Evolutionary conservation across 2,797 vertebrate species (phyloP).

Genomic region (Thamnophis elegans): DNA sequence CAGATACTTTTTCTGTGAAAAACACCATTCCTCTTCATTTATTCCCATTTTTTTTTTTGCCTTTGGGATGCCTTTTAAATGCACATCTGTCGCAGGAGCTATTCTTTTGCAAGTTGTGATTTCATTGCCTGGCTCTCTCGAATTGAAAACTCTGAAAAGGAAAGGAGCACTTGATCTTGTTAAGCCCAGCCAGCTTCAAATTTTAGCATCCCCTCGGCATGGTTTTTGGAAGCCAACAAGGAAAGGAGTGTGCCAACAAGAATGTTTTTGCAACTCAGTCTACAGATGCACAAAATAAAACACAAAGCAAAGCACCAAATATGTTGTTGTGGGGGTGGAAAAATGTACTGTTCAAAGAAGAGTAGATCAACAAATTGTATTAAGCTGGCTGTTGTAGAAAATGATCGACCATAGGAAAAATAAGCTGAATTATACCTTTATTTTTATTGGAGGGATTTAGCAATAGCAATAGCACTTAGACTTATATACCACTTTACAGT

Average conservation of each 20-base stretch:
- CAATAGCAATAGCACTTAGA: too few species aligned
- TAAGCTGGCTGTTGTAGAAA: background rate
- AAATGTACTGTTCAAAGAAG: background rate
- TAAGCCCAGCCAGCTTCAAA: background rate
- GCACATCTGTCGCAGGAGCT: background rate
- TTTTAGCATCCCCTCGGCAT: background rate
- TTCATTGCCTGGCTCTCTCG: background rate
- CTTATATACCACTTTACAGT: too few species aligned
- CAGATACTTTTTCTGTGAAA: background rate
- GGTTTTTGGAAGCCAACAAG: background rate
- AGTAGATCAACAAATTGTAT: background rate
- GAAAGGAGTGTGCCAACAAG: background rate
- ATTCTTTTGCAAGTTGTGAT: background rate
- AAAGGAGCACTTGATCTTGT: background rate
- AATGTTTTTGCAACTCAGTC: background rate
- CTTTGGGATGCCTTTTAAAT: background rate
- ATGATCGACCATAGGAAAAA: background rate
- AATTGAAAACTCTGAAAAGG: background rate
- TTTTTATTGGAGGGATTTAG: too few species aligned
- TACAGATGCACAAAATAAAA: background rate
- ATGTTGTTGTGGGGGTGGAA: background rate
- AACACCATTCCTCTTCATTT: background rate
- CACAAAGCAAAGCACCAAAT: background rate
- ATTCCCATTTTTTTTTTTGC: background rate
- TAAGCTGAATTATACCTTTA: background rate